phyloP scores from a whole-genome alignment of 2,113 vertebrate genomes.

The Thymallus thymallus region DNA sequence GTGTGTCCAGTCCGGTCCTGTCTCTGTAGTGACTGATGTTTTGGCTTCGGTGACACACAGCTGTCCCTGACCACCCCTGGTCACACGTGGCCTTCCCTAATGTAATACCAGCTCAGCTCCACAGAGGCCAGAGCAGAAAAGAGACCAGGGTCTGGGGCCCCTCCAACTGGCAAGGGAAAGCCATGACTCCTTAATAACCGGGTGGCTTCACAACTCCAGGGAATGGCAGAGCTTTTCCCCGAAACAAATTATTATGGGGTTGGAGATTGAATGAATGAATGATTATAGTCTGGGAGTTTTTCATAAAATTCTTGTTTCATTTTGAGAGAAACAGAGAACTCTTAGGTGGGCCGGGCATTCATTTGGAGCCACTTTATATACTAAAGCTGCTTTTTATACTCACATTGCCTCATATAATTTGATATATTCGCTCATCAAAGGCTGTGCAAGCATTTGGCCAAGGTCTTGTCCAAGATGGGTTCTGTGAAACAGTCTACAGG shows the following conservation, averaged over 20 bases:
- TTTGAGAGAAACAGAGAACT: conserved; percentile 52
- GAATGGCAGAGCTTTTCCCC: conserved; percentile 54
- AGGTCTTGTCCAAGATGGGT: background rate
- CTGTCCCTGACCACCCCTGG: conserved; percentile 14
- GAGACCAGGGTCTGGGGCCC: conserved; percentile 58
- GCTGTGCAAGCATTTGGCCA: background rate
- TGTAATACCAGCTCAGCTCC: conserved; percentile 33
- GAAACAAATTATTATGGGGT: conserved; percentile 75
- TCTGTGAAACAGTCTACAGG: conserved; percentile 8
- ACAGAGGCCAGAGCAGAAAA: conserved; percentile 44
- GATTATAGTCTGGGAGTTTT: conserved; percentile 66
- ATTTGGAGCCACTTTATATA: background rate
- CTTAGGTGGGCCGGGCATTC: conserved; percentile 22
- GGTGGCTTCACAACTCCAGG: conserved; percentile 70
- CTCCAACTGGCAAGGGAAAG: conserved; percentile 66
- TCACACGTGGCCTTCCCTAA: conserved; percentile 25
- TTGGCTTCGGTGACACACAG: background rate
- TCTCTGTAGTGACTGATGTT: background rate
- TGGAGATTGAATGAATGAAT: conserved; percentile 64
- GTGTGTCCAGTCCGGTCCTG: background rate
- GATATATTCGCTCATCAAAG: background rate
- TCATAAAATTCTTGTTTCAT: conserved; percentile 63
- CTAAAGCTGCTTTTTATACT: background rate
- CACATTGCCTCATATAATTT: conserved; percentile 19
- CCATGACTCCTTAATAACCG: conserved; percentile 68